phyloP scores from a whole-genome alignment of 2,888 invertebrate genomes.

The Palloptera scutellata region DNA sequence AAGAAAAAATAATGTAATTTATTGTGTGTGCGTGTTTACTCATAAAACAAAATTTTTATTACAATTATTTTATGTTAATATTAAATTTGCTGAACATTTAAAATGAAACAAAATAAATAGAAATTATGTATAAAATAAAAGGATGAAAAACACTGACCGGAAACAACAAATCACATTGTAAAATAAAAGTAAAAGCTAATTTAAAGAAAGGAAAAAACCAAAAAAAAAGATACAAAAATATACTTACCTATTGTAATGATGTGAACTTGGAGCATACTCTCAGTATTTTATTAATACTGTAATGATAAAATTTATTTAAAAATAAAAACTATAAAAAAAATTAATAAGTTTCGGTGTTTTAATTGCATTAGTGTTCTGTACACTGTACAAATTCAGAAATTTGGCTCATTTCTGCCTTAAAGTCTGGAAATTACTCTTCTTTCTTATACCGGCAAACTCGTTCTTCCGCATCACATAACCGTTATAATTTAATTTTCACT shows the following conservation, averaged over 20 bases:
- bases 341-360: background rate
- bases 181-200: conserved; percentile 40
- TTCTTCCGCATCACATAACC: no score
- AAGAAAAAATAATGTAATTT: conserved; percentile 41
- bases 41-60: conserved; percentile 31
- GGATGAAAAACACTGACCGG: conserved; percentile 16
- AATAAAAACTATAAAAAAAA: conserved; percentile 40
- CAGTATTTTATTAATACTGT: conserved; percentile 64
- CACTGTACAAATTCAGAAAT: no score
- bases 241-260: conserved; percentile 57
- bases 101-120: conserved; percentile 19
- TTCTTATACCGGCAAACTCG: no score
- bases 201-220: conserved; percentile 39
- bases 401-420: no score
- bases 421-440: no score
- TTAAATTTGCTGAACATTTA: conserved; percentile 32
- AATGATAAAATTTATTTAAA: conserved; percentile 59
- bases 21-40: conserved; percentile 36
- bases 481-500: no score
- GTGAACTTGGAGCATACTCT: conserved; percentile 64
- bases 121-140: conserved; percentile 35
- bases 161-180: conserved; percentile 39
- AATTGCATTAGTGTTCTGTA: no score
- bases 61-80: conserved; percentile 13
- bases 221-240: conserved; percentile 40